Evolutionary conservation across 2,113 vertebrate species (phyloP), one percentile per base, ranked within the genome.

Genomic region (Passer domesticus): DNA sequence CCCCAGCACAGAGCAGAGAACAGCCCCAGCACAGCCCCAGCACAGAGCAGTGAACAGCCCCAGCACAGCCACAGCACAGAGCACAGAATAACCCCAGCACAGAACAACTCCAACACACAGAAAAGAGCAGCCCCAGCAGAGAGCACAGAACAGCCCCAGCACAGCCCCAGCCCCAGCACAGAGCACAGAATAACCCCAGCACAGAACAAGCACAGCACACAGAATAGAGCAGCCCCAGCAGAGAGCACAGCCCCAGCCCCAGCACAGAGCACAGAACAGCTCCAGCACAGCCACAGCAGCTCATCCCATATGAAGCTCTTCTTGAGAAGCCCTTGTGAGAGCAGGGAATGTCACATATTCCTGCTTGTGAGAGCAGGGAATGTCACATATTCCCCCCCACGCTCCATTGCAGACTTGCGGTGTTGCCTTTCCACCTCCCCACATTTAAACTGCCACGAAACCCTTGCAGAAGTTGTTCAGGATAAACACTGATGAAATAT

Each of bases 381-480:
- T 7, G 15, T 5, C 58, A 17, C 30, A 2, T 5, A 7, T 27
- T n/a, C 28, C 3, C 25, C 47, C 37, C 52, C 72, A 15, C 5
- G 0, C 58, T 41, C 82, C 20, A 1, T 1, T 46, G 30, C 47
- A 60, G 24, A 20, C 30, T 20, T 2, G 31, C 1, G 64, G 24
- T 2, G 23, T 4, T 64, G 63, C 47, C 47, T 78, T 44, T 41
- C 74, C 0, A 0, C 69, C 28, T 78, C 74, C 66, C 74, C 28
- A 1, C 25, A 0, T 19, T 58, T 15, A 5, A 4, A 19, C 11
- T 31, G 17, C 63, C 33, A 2, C 1, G 5, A 33, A 50, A 39
- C 49, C 1, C 37, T 39, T 11, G 76, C 50, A 81, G 83, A 19
- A 33, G 6, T 6, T 1, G 14, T 20, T 55, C 60, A 28, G 87